These are phyloP conservation scores for Pygoscelis adeliae DNA, from an alignment of 2,113 vertebrate genomes.

Conservation along the genomic window DNA sequence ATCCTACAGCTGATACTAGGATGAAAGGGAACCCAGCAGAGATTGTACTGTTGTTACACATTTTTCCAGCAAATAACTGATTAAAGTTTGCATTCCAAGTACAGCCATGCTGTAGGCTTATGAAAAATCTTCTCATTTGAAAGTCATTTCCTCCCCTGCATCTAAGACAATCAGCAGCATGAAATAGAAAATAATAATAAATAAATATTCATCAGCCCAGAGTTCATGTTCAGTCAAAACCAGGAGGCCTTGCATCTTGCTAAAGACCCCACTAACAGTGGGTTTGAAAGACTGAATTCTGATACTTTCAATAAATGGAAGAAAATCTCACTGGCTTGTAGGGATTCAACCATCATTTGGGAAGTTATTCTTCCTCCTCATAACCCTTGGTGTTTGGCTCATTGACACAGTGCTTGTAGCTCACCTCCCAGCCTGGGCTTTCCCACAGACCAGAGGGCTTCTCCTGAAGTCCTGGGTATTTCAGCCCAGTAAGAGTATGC, in stretches of 20 bases:
- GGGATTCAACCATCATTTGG: background rate
- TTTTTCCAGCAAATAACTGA: conserved; percentile 12
- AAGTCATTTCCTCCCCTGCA: conserved; percentile 30
- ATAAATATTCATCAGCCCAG: conserved; percentile 30
- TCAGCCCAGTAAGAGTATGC: background rate
- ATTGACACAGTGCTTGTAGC: background rate
- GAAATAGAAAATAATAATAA: conserved; percentile 30
- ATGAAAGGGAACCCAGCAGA: background rate
- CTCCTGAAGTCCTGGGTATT: background rate
- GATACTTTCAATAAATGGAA: background rate
- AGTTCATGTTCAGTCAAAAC: background rate
- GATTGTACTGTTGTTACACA: background rate
- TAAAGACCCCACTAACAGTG: background rate
- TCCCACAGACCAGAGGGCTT: background rate
- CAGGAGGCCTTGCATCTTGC: background rate
- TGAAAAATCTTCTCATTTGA: conserved; percentile 50
- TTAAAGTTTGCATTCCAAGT: conserved; percentile 13
- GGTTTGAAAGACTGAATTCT: background rate
- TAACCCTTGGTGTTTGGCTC: background rate
- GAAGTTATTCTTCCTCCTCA: background rate
- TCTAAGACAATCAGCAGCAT: conserved; percentile 3
- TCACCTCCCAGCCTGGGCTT: background rate
- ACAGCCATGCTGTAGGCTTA: conserved; percentile 1
- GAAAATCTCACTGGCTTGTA: background rate
- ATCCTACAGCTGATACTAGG: background rate